These are phyloP conservation scores for Aphodius sticticus DNA, from an alignment of 2,888 invertebrate genomes.

Conservation along the genomic window DNA sequence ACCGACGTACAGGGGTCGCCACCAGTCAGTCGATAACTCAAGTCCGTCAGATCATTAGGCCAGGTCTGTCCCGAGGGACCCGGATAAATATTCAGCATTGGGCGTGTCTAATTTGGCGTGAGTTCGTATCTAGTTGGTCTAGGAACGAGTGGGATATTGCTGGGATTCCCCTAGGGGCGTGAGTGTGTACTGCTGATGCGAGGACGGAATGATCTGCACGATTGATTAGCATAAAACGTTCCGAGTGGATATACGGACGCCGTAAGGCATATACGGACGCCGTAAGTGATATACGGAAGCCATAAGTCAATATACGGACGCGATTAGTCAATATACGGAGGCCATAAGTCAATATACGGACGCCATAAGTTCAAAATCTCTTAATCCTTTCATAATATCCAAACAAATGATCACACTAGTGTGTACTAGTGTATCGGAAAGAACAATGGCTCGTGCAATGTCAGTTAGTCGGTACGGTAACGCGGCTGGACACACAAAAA, in stretches of 20 bases:
- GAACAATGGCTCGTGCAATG: no score
- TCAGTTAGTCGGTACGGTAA: no score
- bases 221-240: neutral
- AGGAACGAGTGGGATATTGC: neutral
- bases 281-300: neutral
- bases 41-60: neutral
- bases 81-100: neutral
- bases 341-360: neutral
- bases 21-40: neutral
- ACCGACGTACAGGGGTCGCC: neutral
- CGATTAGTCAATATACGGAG: no score
- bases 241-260: neutral
- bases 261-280: no score
- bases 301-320: neutral
- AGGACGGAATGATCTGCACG: neutral
- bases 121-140: neutral
- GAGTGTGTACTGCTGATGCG: neutral
- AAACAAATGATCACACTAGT: no score
- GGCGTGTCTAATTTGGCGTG: slow-evolving; percentile 4
- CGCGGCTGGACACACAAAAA: no score
- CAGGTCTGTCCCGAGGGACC: neutral
- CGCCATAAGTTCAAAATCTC: neutral
- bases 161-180: neutral
- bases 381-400: no score
- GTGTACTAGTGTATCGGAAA: no score